phyloP scores from a whole-genome alignment of 2,113 vertebrate species.

The Okapia johnstoni region DNA sequence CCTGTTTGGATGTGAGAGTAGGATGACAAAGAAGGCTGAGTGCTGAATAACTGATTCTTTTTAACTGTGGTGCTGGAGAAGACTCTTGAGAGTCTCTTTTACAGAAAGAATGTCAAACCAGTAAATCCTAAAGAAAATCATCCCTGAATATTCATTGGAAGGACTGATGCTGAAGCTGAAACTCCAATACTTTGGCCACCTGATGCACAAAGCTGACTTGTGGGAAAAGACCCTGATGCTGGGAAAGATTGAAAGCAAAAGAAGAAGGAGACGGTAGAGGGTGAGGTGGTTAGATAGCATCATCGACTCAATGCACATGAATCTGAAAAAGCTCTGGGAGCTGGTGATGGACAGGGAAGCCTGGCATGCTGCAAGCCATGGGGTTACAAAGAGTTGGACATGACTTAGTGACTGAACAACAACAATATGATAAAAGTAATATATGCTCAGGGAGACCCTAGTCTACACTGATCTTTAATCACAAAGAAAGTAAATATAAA shows the following conservation, averaged over 20 bases:
- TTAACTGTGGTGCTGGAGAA: background rate
- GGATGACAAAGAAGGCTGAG: background rate
- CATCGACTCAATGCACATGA: background rate
- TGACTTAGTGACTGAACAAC: background rate
- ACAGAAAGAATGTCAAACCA: background rate
- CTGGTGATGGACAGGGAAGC: background rate
- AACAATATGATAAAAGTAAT: background rate
- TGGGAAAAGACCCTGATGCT: background rate
- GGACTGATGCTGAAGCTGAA: background rate
- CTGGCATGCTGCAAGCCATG: background rate
- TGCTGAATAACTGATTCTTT: background rate
- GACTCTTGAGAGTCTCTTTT: background rate
- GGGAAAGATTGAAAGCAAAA: background rate
- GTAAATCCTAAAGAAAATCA: background rate
- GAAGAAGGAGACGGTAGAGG: background rate
- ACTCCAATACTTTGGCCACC: background rate
- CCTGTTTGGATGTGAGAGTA: background rate
- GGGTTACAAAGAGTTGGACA: background rate
- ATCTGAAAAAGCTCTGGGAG: background rate
- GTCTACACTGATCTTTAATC: background rate
- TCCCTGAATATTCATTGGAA: background rate
- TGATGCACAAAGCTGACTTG: background rate
- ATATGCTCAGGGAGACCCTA: background rate
- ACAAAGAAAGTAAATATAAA: background rate
- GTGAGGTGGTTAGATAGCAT: background rate